Evolutionary conservation across 2,888 invertebrate species (phyloP).

Genomic region (Netelia fuscicornis): DNA sequence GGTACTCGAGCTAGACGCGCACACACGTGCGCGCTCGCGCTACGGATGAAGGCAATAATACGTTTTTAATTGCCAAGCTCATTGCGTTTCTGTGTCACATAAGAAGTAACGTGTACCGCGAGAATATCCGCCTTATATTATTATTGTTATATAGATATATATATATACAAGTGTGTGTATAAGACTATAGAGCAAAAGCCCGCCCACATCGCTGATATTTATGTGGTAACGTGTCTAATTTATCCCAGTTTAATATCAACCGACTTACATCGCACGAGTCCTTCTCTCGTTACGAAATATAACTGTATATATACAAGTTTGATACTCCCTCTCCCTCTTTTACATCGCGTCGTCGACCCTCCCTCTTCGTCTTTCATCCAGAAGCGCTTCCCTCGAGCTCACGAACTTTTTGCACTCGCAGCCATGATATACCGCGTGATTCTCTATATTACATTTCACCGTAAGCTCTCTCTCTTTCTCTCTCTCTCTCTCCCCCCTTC

Average conservation of each 20-base stretch:
- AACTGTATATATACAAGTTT: constrained; percentile 1
- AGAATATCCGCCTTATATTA: constrained; percentile 30
- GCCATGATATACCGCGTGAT: constrained; percentile 65
- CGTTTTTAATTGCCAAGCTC: constrained; percentile 70
- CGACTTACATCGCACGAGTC: constrained; percentile 62
- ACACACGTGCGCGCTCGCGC: background rate
- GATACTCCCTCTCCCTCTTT: constrained; percentile 58
- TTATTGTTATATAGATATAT: background rate
- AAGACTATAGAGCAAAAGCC: constrained; percentile 49
- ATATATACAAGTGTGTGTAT: background rate
- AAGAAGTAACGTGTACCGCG: constrained; percentile 57
- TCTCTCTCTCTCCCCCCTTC: constrained; percentile 11
- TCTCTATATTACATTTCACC: constrained; percentile 65
- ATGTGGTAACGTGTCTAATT: constrained; percentile 77
- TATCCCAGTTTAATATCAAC: constrained; percentile 78
- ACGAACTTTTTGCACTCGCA: constrained; percentile 25
- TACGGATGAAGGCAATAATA: constrained; percentile 63
- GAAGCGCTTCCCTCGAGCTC: constrained; percentile 24
- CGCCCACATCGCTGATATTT: constrained; percentile 77
- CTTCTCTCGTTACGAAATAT: constrained; percentile 10
- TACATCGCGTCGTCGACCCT: constrained; percentile 31
- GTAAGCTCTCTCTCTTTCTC: constrained; percentile 20
- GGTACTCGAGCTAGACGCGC: background rate
- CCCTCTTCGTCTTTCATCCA: constrained; percentile 34
- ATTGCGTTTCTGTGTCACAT: constrained; percentile 73